Percentiles rank a stretch among this genome's conserved stretches.
Evolutionary conservation across 2,888 invertebrate species (phyloP).

Genomic region (Ophonus ardosiacus): DNA sequence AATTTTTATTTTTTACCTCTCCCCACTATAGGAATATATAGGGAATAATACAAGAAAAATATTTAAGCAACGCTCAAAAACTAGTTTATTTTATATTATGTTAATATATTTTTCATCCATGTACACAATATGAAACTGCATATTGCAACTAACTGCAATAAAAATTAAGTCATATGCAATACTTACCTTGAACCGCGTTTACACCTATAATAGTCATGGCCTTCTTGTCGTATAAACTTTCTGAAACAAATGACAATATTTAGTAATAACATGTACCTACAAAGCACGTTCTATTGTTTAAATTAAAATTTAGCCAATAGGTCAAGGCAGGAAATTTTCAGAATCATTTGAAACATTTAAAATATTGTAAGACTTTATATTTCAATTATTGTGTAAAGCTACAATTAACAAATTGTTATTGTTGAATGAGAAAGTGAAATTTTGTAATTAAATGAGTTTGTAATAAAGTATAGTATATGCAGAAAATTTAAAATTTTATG

Average conservation of each 20-base stretch:
- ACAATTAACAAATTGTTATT: conserved; percentile 11
- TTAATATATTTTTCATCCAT: neutral
- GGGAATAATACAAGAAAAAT: no score
- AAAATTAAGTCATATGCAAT: conserved; percentile 2
- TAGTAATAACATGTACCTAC: conserved; percentile 6
- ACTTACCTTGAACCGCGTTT: conserved; percentile 20
- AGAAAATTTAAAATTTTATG: neutral
- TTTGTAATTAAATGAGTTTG: conserved; percentile 25
- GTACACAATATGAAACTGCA: conserved; percentile 2
- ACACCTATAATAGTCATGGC: conserved; percentile 18
- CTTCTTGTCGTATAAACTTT: conserved; percentile 6
- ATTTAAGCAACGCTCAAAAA: no score
- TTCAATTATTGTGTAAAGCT: conserved; percentile 1
- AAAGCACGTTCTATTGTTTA: conserved; percentile 14
- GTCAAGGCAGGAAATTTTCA: conserved; percentile 10
- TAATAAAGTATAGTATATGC: neutral
- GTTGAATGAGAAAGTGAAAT: conserved; percentile 10
- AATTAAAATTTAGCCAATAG: neutral
- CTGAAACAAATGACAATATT: conserved; percentile 36
- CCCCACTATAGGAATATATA: no score
- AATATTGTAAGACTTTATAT: neutral
- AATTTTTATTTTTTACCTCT: no score
- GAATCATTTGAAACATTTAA: neutral
- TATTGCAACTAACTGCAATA: neutral
- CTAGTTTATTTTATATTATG: neutral